phyloP scores from a whole-genome alignment of 2,113 vertebrate species.

The Pithys albifrons region DNA sequence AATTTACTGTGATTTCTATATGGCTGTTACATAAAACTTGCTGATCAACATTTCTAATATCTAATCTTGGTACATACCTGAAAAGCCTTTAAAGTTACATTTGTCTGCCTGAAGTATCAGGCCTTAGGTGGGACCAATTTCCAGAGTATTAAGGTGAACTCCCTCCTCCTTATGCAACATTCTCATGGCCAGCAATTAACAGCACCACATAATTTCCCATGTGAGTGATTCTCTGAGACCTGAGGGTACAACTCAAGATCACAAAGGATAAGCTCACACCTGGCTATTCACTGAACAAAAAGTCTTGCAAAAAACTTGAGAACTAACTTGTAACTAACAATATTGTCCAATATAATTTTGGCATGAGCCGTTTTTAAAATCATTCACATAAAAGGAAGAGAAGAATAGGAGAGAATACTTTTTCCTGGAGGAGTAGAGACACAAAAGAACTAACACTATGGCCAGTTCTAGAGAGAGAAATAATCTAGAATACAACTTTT shows the following conservation, averaged over 20 bases:
- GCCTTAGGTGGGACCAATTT: background rate
- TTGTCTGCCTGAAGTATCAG: background rate
- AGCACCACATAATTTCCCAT: background rate
- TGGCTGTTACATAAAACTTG: background rate
- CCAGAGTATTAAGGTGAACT: background rate
- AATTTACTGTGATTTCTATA: background rate
- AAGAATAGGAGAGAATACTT: background rate
- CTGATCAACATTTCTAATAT: background rate
- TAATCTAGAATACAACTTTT: background rate
- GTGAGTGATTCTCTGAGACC: background rate
- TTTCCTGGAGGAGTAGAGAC: background rate
- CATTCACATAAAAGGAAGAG: background rate
- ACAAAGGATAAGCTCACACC: background rate
- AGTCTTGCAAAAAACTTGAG: background rate
- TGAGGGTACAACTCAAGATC: background rate
- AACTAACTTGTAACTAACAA: background rate
- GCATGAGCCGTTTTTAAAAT: constrained; percentile 12
- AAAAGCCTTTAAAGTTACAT: background rate
- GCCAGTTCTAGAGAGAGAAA: background rate
- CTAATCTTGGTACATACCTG: background rate
- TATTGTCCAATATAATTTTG: background rate
- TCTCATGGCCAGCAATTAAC: background rate
- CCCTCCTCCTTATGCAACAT: background rate
- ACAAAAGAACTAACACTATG: background rate
- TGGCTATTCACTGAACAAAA: background rate